phyloP scores from a whole-genome alignment of 1,140 invertebrate species.

The Trissolcus basalis region DNA sequence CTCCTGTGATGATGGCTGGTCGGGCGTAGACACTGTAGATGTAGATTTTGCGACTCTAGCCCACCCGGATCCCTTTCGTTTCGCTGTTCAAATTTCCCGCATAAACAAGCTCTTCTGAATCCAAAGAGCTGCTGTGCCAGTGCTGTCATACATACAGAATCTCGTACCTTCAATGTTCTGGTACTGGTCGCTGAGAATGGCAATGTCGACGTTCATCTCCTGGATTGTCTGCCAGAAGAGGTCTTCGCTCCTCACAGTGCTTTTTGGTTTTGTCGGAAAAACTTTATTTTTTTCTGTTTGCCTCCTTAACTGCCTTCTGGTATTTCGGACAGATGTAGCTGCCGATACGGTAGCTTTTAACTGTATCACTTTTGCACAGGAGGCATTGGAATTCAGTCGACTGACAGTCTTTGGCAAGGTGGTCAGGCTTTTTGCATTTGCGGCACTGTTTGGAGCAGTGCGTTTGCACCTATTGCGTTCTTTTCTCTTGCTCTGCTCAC shows the following conservation, averaged over 20 bases:
- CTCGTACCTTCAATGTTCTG: neutral
- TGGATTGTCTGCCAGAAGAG: neutral
- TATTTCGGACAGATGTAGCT: slow-evolving; percentile 10
- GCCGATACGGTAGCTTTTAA: slow-evolving; percentile 4
- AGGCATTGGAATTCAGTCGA: neutral
- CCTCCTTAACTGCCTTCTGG: neutral
- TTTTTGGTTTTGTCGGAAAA: slow-evolving; percentile 10
- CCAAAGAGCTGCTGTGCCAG: slow-evolving; percentile 4
- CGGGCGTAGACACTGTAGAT: slow-evolving; percentile 30
- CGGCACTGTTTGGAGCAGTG: slow-evolving; percentile 28
- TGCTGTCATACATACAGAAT: neutral
- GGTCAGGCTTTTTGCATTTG: slow-evolving; percentile 44
- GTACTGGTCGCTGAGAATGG: slow-evolving; percentile 1
- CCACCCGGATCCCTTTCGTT: slow-evolving; percentile 1
- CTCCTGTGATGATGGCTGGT: slow-evolving; percentile 23
- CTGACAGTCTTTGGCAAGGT: slow-evolving; percentile 11
- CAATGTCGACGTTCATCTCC: slow-evolving; percentile 8
- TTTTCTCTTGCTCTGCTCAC: slow-evolving; percentile 18
- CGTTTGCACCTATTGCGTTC: neutral
- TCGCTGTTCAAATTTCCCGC: neutral
- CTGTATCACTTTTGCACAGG: neutral
- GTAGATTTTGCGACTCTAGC: slow-evolving; percentile 1
- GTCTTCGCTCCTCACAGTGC: slow-evolving; percentile 13
- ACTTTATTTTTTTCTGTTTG: slow-evolving; percentile 3
- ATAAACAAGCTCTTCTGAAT: neutral